phyloP scores from a whole-genome alignment of 2,797 vertebrate species.

The Artibeus jamaicensis region DNA sequence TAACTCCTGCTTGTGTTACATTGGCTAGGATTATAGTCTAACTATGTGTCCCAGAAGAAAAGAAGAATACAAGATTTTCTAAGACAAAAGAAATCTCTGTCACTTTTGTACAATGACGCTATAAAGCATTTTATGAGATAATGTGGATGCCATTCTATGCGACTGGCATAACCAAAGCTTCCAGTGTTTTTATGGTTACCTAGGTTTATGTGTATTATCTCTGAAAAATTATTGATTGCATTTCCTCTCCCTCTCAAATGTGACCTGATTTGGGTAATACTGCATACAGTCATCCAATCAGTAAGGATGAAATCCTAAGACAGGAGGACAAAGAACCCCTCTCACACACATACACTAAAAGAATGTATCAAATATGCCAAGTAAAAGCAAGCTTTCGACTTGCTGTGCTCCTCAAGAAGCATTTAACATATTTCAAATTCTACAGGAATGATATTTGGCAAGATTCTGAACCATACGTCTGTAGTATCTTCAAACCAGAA shows the following conservation, averaged over 20 bases:
- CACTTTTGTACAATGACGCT: neutral
- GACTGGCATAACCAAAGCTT: neutral
- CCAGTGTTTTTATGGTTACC: neutral
- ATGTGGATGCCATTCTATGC: neutral
- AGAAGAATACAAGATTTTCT: neutral
- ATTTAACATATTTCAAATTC: neutral
- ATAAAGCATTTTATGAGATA: neutral
- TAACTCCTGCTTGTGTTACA: neutral
- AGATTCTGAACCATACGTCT: neutral
- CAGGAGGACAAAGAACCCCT: neutral
- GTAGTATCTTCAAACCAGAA: neutral
- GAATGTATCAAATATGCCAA: neutral
- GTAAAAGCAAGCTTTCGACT: neutral
- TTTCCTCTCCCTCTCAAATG: neutral
- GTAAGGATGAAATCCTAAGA: neutral
- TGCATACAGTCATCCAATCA: neutral
- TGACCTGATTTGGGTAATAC: neutral
- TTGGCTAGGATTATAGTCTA: neutral
- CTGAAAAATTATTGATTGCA: neutral
- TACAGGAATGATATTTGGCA: constrained; percentile 11
- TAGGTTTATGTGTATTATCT: neutral
- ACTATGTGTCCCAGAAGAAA: neutral
- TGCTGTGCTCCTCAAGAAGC: neutral
- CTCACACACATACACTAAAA: neutral
- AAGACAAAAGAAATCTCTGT: neutral